Evolutionary conservation across 2,888 invertebrate species (phyloP), one percentile per base, ranked within the genome.

Genomic region (Pachycephus smyrnensis): DNA sequence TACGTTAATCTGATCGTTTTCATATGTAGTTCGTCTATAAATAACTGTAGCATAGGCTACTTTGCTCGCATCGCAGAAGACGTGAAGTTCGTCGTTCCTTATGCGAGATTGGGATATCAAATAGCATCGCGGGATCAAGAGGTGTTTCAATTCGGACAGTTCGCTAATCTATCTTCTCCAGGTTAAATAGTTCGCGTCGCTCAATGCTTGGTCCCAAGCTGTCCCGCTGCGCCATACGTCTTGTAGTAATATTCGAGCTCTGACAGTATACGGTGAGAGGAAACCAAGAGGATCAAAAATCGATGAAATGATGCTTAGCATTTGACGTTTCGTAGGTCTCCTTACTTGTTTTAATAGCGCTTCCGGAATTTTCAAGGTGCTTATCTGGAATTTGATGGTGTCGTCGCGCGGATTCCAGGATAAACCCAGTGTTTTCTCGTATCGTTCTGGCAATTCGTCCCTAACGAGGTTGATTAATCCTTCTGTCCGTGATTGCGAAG

Each of bases 251-350:
- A 84, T 83, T 77, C 82, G 81, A 11, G 81, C 77, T 33, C 80
- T 75, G 32, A 87, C 80, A 3, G 81, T 68, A 3, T 86, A 77
- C 15, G 82, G 79, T 3, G 78, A 77, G 12, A 86, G 75, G 1
- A 85, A 73, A 36, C 87, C 85, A 1, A 85, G 69, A 0, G 88
- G 88, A 40, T 89, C 86, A 76, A 84, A 88, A 0, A 86, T 68
- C 4, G 83, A 86, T 86, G 81, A 84, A 6, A 82, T 78, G 1
- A 79, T 75, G 40, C 77, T 81, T 68, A 83, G 77, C 23, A 80
- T 68, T 37, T 84, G 79, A 75, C 82, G 68, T 75, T 84, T 86
- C 35, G 83, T 86, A 9, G 84, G 82, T 55, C 37, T 68, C 15
- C 73, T 77, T 35, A 12, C 73, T 12, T 79, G 79, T 1, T 73